Evolutionary conservation across 2,888 invertebrate species (phyloP).

Genomic region (Malthinus flaveolus): DNA sequence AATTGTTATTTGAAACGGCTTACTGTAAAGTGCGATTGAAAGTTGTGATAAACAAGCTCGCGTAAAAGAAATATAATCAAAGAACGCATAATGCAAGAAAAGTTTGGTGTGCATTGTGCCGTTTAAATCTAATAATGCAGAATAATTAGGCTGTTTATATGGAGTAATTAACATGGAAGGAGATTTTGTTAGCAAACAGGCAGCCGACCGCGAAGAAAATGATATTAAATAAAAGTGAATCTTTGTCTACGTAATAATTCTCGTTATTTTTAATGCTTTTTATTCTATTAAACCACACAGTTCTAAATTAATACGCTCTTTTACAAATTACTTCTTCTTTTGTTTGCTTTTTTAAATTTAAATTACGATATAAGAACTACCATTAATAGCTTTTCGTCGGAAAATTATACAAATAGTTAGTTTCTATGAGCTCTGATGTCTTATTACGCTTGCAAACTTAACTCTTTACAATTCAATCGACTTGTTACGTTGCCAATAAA

Average conservation of each 20-base stretch:
- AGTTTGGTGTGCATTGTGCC: conserved; percentile 12
- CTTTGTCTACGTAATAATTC: background rate
- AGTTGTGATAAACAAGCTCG: conserved; percentile 8
- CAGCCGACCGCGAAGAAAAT: conserved; percentile 7
- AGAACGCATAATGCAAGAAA: conserved; percentile 17
- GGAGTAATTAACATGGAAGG: conserved; percentile 13
- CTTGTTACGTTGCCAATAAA: too few relatives aligned
- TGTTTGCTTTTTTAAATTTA: too few relatives aligned
- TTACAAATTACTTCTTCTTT: too few relatives aligned
- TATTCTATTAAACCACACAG: too few relatives aligned
- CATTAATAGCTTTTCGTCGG: too few relatives aligned
- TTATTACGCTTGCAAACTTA: too few relatives aligned
- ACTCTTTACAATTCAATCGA: too few relatives aligned
- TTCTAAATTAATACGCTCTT: too few relatives aligned
- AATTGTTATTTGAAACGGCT: conserved; percentile 2
- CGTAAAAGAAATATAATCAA: conserved; percentile 6
- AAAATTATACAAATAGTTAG: too few relatives aligned
- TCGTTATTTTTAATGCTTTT: too few relatives aligned
- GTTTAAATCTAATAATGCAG: conserved; percentile 22
- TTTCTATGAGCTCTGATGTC: too few relatives aligned
- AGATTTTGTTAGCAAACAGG: conserved; percentile 11
- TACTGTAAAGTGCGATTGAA: conserved; percentile 11
- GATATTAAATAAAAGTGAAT: conserved; percentile 7
- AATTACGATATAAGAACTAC: too few relatives aligned
- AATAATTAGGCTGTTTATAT: conserved; percentile 21